These are phyloP conservation scores for Cosmia trapezina DNA, from an alignment of 2,888 invertebrate genomes.

Conservation along the genomic window DNA sequence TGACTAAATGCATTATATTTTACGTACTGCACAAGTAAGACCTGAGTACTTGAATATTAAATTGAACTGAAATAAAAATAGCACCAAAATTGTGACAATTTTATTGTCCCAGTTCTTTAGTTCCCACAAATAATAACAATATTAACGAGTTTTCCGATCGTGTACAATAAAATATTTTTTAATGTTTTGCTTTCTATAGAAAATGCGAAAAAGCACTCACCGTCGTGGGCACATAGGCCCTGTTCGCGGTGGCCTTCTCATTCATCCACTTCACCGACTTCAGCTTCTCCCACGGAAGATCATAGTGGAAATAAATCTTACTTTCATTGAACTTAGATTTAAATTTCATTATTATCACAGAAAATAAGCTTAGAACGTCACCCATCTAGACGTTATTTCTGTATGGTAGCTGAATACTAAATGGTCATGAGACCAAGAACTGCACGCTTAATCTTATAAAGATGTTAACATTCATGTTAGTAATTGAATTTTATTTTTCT, in stretches of 20 bases:
- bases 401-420: constrained; percentile 74
- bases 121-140: constrained; percentile 22
- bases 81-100: constrained; percentile 5
- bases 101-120: background rate
- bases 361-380: constrained; percentile 88
- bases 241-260: constrained; percentile 92
- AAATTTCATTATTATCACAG: constrained; percentile 89
- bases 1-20: background rate
- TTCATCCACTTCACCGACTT: constrained; percentile 94
- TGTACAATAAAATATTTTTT: constrained; percentile 18
- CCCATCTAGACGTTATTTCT: constrained; percentile 81
- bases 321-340: constrained; percentile 89
- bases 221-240: constrained; percentile 96
- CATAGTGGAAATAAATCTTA: constrained; percentile 85
- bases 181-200: constrained; percentile 34
- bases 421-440: constrained; percentile 84
- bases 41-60: background rate
- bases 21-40: no score
- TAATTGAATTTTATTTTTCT: constrained; percentile 82
- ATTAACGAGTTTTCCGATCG: background rate
- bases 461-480: constrained; percentile 80
- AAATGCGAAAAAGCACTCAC: constrained; percentile 76
- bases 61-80: background rate
- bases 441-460: constrained; percentile 74
- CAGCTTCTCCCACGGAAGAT: constrained; percentile 86